Base-by-base conservation (phyloP, 2,888 invertebrate genomes). In the Parnassius orleans region DNA sequence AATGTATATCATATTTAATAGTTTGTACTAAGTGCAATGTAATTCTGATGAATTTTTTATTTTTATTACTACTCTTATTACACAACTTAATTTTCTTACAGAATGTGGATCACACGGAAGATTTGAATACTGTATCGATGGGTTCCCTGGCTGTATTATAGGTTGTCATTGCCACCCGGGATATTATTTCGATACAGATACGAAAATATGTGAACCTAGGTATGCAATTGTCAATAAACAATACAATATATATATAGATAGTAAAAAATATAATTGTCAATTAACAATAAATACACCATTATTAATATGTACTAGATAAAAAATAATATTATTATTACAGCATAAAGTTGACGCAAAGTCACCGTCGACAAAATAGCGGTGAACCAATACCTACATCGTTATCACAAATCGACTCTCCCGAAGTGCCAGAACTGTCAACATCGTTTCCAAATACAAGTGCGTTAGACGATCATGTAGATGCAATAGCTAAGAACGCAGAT, bases 121-220 rank as follows among this genome's bases (percentile, higher is more conserved):
- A 66, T 90, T 90, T 64, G 89, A 90, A 72, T 90, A 90, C 66
- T 90, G 90, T 69, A 79, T 90, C 57, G 87, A 90, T 57, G 85
- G 78, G 46, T 74, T 82, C 56, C 83, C 86, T 2, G 89, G 84
- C n/a, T 90, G 90, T 70, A 79, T 90, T n/a, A 68, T 90, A 33
- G 90, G 90, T 41, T 90, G 90, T 66, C 87, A 90, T 67, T 90
- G 90, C 64, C 86, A 90, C 58, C 90, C 90, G 0, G 90, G 90
- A 60, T 90, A 83, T 68, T 90, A 87, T 68, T 90, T 90, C 63
- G 90, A 90, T 56, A 88, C 89, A 0, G 86, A 86, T 48, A 76
- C 83, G 2, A 90, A 90, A 79, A 84, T 90, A 75, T 90, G 90
- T 68, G 90, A 90, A 75, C 81, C 83, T 5, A 90, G 86, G 90